Conservation (phyloP, 2,888 invertebrate genomes). For the Anagyrus pseudococci region DNA sequence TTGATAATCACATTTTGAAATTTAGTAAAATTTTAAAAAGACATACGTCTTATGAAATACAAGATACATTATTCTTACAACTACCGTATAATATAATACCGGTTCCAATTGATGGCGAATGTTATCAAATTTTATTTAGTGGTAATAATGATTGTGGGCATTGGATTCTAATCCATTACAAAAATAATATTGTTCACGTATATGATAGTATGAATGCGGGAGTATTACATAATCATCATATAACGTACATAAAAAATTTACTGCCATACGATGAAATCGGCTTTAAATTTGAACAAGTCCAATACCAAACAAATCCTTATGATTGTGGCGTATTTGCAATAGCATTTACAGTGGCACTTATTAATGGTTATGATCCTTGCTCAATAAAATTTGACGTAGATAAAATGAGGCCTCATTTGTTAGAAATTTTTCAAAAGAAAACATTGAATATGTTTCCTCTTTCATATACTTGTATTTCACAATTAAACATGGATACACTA, state of each 20-base stretch:
- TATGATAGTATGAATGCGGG: neutral
- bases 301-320: neutral
- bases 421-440: too few species aligned
- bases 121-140: conserved; percentile 2
- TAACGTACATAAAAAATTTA: neutral
- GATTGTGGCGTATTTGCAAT: conserved; percentile 10
- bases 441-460: too few species aligned
- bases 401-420: too few species aligned
- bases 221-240: neutral
- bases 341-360: neutral
- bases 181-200: neutral
- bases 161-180: neutral
- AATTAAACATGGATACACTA: too few species aligned
- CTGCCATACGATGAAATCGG: neutral
- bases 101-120: neutral
- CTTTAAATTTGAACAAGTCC: conserved; percentile 2
- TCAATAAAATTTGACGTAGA: too few species aligned
- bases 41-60: conserved; percentile 1
- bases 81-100: neutral
- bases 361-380: too few species aligned
- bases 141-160: neutral
- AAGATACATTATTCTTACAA: neutral
- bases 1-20: conserved; percentile 3
- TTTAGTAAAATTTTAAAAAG: conserved; percentile 1
- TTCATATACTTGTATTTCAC: too few species aligned